Conservation (phyloP, 2,888 invertebrate species). For the Eristalis intricaria region DNA sequence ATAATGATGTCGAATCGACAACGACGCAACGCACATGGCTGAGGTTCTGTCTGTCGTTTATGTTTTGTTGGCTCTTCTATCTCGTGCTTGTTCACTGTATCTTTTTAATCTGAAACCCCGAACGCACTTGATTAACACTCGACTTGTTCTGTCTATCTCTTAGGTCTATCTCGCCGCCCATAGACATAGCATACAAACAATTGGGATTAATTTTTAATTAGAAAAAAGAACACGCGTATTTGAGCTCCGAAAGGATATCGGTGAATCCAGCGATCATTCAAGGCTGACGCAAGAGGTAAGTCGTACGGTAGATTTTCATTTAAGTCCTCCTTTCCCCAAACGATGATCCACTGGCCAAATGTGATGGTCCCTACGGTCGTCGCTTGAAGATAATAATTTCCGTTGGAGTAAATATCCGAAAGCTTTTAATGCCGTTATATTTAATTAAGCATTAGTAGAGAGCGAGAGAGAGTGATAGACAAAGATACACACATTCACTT, state of each 20-base stretch:
- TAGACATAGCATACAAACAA: conserved; percentile 1
- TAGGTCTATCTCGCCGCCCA: conserved; percentile 8
- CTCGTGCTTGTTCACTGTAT: background rate
- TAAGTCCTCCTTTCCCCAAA: background rate
- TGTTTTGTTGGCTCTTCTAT: background rate
- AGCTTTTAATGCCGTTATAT: conserved; percentile 62
- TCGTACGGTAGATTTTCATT: background rate
- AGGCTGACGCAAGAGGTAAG: background rate
- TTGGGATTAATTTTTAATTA: conserved; percentile 67
- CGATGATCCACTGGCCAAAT: background rate
- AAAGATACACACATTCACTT: background rate
- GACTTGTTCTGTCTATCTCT: conserved; percentile 1
- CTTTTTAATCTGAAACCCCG: background rate
- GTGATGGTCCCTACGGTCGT: background rate
- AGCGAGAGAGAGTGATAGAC: no score
- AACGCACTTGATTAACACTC: background rate
- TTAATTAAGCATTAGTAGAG: conserved; percentile 54
- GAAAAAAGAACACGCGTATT: background rate
- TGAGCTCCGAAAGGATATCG: background rate
- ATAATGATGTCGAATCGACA: conserved; percentile 12
- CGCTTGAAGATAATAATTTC: conserved; percentile 25
- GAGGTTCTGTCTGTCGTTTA: background rate
- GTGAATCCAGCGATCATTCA: background rate
- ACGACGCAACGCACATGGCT: background rate
- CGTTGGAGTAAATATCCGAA: conserved; percentile 37